phyloP scores from a whole-genome alignment of 2,888 invertebrate genomes.

The Branchipolynoe longqiensis region DNA sequence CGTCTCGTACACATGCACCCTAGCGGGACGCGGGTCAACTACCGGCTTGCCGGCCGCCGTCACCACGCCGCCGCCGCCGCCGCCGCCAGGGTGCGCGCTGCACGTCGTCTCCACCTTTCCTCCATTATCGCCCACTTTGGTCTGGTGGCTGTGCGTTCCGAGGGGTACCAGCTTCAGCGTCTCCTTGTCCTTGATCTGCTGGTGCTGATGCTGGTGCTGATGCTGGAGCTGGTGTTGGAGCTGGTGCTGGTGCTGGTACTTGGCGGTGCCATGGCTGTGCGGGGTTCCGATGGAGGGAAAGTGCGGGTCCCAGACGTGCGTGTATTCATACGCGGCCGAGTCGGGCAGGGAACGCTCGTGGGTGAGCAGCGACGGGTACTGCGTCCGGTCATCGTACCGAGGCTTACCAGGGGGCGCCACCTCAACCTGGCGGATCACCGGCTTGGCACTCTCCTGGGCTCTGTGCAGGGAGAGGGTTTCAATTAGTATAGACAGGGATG shows the following conservation, averaged over 20 bases:
- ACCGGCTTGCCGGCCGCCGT: neutral
- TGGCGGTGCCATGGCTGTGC: no score
- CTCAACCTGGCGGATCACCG: constrained; percentile 4
- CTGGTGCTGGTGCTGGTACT: no score
- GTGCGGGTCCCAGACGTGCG: constrained; percentile 56
- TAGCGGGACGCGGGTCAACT: constrained; percentile 38
- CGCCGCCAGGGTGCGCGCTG: constrained; percentile 14
- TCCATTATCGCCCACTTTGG: neutral
- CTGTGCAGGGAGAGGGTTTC: no score
- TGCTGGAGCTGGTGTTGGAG: no score
- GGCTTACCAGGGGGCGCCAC: constrained; percentile 48
- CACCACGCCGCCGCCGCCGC: neutral
- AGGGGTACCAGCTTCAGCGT: constrained; percentile 40
- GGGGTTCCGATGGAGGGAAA: neutral
- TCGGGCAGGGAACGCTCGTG: constrained; percentile 14
- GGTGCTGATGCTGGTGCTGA: no score
- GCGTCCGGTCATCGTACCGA: constrained; percentile 42
- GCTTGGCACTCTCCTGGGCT: constrained; percentile 34
- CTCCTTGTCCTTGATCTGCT: constrained; percentile 3
- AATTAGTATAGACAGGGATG: no score
- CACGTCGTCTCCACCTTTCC: neutral
- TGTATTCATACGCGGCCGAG: constrained; percentile 44
- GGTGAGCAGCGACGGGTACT: constrained; percentile 49
- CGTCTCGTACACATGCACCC: constrained; percentile 50
- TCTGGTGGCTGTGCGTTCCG: neutral